A percentile compares a stretch with the other conserved stretches of the same genome.
Conservation (phyloP, 2,113 vertebrate genomes). For the Trochalopteron elliotii region DNA sequence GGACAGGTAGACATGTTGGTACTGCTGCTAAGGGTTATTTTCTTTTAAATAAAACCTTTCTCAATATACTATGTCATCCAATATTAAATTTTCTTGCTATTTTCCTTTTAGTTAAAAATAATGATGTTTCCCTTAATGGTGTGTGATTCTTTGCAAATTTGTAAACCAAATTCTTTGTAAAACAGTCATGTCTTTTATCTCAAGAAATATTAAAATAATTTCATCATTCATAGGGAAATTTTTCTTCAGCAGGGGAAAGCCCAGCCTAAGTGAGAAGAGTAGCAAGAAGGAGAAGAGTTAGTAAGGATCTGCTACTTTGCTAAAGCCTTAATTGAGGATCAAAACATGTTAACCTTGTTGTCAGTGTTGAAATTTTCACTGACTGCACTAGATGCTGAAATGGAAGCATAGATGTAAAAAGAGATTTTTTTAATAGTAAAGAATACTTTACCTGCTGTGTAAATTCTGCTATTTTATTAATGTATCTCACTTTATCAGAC, state of each 20-base stretch:
- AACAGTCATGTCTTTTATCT: not conserved
- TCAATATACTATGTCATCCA: not conserved
- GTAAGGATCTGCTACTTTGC: not conserved
- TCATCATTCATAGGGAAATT: not conserved
- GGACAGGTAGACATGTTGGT: not conserved
- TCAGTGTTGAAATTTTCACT: not conserved
- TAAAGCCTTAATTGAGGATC: not conserved
- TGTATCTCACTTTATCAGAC: not conserved
- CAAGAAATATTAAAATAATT: not conserved
- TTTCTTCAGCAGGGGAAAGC: not conserved
- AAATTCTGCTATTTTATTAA: not conserved
- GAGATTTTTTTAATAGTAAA: not conserved
- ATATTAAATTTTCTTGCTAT: not conserved
- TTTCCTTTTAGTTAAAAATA: not conserved
- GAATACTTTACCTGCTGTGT: not conserved
- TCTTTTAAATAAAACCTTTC: not conserved
- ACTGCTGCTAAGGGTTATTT: not conserved
- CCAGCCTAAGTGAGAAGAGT: not conserved
- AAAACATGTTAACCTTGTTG: not conserved
- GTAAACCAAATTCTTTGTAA: not conserved
- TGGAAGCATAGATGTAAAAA: not conserved
- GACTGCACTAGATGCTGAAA: not conserved
- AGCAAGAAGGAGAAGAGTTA: not conserved
- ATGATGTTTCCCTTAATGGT: not conserved
- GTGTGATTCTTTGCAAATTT: too few species aligned